Conservation (phyloP, 2,113 vertebrate genomes). For the Ceratotherium simum region DNA sequence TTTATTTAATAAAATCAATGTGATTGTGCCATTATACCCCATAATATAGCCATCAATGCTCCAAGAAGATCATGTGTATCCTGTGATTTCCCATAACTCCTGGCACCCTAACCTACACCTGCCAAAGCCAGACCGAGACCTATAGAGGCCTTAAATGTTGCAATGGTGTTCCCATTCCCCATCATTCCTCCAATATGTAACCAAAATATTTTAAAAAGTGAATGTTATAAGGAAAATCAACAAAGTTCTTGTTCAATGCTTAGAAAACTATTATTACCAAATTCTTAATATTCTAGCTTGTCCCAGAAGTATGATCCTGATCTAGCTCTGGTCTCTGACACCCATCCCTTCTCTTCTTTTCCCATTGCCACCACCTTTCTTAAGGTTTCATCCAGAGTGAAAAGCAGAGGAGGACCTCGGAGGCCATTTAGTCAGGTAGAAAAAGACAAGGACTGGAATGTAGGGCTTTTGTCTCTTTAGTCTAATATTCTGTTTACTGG, state of each 20-base stretch:
- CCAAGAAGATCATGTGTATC: neutral
- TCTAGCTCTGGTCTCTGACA: neutral
- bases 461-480: neutral
- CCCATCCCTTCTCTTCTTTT: neutral
- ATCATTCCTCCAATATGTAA: neutral
- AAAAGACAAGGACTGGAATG: neutral
- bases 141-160: neutral
- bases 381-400: neutral
- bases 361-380: rapidly evolving
- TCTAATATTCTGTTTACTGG: neutral
- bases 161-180: neutral
- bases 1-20: neutral
- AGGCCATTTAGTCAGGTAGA: neutral
- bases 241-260: neutral
- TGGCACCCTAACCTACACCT: neutral
- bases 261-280: neutral
- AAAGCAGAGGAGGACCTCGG: neutral
- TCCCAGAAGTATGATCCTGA: neutral
- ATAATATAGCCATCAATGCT: neutral
- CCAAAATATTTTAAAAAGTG: constrained; percentile 9
- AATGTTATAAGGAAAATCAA: neutral
- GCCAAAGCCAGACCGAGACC: neutral
- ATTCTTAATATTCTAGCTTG: neutral
- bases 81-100: neutral
- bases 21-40: neutral